These are phyloP conservation scores for Sesamia nonagrioides DNA, from an alignment of 1,140 invertebrate species.

Conservation along the genomic window DNA sequence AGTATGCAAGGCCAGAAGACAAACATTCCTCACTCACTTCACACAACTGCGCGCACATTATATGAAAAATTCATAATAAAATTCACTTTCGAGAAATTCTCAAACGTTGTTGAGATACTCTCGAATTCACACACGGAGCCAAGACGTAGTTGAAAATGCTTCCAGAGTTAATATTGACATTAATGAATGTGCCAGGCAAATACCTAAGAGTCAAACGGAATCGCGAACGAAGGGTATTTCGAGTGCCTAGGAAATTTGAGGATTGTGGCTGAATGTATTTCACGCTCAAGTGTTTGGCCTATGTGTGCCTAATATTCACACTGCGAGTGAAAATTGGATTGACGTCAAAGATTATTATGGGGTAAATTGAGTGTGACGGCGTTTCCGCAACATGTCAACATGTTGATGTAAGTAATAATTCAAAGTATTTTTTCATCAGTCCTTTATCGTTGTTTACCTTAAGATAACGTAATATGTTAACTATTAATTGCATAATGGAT, in stretches of 20 bases:
- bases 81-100: constrained; percentile 27
- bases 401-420: too few relatives aligned
- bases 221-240: constrained; percentile 34
- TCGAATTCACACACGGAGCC: constrained; percentile 16
- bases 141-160: constrained; percentile 36
- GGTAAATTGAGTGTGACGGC: background rate
- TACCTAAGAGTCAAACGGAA: constrained; percentile 47
- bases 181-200: constrained; percentile 45
- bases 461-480: too few relatives aligned
- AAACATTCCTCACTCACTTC: constrained; percentile 21
- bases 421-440: too few relatives aligned
- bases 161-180: constrained; percentile 46
- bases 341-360: background rate
- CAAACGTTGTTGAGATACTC: constrained; percentile 3
- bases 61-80: constrained; percentile 39
- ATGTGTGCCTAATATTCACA: background rate
- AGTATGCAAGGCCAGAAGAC: constrained; percentile 1
- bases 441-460: too few relatives aligned
- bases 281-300: constrained; percentile 1
- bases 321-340: background rate
- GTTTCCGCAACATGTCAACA: background rate
- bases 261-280: constrained; percentile 18
- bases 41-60: background rate
- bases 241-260: constrained; percentile 39
- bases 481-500: too few relatives aligned